These are phyloP conservation scores for Thalassoma bifasciatum DNA, from an alignment of 2,113 vertebrate species.

Conservation along the genomic window DNA sequence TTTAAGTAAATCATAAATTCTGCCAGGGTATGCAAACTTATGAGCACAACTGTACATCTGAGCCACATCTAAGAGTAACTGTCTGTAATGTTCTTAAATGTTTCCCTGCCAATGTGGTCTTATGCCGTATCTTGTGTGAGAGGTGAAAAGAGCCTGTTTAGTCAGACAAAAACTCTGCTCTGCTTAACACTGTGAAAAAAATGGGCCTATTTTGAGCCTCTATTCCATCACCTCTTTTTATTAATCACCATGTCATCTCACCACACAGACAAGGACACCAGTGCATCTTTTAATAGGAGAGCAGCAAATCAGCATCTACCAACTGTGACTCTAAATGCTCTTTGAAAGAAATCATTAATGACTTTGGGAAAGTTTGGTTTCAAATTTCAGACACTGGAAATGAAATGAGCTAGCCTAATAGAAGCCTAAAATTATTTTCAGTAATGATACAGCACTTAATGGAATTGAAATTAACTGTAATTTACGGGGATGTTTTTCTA, in stretches of 20 bases:
- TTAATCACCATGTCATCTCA: constrained; percentile 25
- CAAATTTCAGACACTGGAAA: not conserved
- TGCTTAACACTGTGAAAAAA: constrained; percentile 12
- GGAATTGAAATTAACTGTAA: too few species aligned
- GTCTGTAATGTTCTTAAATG: constrained; percentile 38
- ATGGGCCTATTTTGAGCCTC: constrained; percentile 3
- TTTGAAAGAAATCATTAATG: constrained; percentile 43
- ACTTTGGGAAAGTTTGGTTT: not conserved
- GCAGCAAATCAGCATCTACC: constrained; percentile 13
- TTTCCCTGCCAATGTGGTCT: constrained; percentile 31
- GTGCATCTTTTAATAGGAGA: constrained; percentile 30
- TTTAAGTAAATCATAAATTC: too few species aligned
- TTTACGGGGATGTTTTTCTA: not conserved
- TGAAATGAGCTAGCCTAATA: not conserved
- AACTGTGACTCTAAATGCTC: constrained; percentile 7
- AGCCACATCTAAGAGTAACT: not conserved
- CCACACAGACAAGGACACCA: constrained; percentile 23
- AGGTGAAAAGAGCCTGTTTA: constrained; percentile 19
- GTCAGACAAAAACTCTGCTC: constrained; percentile 16
- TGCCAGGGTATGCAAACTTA: too few species aligned
- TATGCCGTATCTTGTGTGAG: constrained; percentile 12
- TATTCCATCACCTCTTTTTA: constrained; percentile 37
- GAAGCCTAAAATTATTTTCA: constrained; percentile 17
- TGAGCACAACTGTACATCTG: too few species aligned
- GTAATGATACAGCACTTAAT: not conserved